Conservation (phyloP, 2,797 vertebrate species). For the Sphenopsis melanotis region DNA sequence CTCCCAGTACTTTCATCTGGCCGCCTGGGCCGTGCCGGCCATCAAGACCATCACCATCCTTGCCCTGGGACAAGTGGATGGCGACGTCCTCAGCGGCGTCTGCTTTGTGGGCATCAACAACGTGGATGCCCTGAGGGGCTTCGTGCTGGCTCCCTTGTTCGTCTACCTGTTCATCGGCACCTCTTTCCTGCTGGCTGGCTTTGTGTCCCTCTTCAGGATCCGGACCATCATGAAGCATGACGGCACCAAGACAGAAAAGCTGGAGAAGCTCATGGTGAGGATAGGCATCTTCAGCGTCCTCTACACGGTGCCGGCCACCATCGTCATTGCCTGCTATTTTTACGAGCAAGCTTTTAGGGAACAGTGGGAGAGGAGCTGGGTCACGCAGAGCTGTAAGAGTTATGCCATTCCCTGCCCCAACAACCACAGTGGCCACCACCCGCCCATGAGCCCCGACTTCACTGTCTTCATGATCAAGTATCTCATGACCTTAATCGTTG, state of each 20-base stretch:
- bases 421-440: constrained; percentile 72
- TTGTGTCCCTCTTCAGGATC: constrained; percentile 94
- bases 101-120: constrained; percentile 95
- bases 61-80: constrained; percentile 92
- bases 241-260: constrained; percentile 93
- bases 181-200: constrained; percentile 91
- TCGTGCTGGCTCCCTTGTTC: constrained; percentile 91
- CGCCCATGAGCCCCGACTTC: constrained; percentile 91
- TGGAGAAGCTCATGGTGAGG: constrained; percentile 93
- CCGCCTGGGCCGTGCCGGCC: constrained; percentile 93
- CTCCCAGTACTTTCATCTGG: constrained; percentile 94
- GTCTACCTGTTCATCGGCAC: constrained; percentile 94
- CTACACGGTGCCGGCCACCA: constrained; percentile 91
- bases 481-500: constrained; percentile 96
- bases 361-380: constrained; percentile 95
- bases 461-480: constrained; percentile 99
- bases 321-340: constrained; percentile 97
- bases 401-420: constrained; percentile 89
- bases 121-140: constrained; percentile 90
- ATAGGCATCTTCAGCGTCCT: constrained; percentile 94
- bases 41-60: constrained; percentile 94
- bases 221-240: constrained; percentile 97
- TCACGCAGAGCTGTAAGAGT: constrained; percentile 88
- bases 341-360: constrained; percentile 96
- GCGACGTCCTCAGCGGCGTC: constrained; percentile 90